Conservation (phyloP, 2,888 invertebrate species). For the Dryobota labecula region DNA sequence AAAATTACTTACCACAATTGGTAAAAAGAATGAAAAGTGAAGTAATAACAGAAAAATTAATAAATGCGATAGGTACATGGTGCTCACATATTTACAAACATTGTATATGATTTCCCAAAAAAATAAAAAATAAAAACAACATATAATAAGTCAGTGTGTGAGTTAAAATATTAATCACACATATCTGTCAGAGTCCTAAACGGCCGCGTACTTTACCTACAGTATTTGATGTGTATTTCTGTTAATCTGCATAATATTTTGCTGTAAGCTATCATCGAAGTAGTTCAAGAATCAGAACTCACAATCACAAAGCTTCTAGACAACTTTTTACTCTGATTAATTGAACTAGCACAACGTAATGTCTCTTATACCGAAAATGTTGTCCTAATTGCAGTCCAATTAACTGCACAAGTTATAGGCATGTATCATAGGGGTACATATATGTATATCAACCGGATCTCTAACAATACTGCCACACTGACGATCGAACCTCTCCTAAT, state of each 20-base stretch:
- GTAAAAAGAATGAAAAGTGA: no score
- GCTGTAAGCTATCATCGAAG: neutral
- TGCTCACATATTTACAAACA: no score
- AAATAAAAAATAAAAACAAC: no score
- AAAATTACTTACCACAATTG: no score
- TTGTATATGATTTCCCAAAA: no score
- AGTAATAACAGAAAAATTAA: no score
- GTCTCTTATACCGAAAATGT: neutral
- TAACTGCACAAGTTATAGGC: neutral
- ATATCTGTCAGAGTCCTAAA: neutral
- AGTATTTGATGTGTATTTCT: neutral
- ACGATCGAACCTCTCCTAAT: slow-evolving; percentile 74
- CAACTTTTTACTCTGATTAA: neutral
- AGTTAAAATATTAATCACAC: no score
- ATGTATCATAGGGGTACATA: slow-evolving; percentile 7
- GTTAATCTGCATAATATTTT: neutral
- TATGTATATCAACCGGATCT: slow-evolving; percentile 14
- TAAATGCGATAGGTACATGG: no score
- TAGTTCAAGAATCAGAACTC: neutral
- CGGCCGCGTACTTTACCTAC: no score
- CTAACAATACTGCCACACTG: slow-evolving; percentile 41
- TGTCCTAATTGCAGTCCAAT: neutral
- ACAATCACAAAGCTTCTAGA: neutral
- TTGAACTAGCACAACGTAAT: neutral
- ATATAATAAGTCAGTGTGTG: no score